Evolutionary conservation across 1,140 invertebrate genomes (phyloP).

Genomic region (Dreissena rostriformis): DNA sequence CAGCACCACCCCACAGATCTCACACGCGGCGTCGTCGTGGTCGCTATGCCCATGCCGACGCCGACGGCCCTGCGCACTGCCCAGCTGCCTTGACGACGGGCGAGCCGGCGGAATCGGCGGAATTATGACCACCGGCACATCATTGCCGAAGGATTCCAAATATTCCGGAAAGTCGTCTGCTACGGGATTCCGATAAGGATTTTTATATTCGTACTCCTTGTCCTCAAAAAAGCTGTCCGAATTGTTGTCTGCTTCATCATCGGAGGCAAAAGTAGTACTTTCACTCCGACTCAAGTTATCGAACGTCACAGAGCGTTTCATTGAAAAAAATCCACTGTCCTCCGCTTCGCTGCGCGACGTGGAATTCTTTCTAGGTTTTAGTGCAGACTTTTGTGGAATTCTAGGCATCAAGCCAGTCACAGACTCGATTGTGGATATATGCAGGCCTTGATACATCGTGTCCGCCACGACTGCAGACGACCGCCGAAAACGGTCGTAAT

Average conservation of each 20-base stretch:
- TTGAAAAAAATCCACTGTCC: constrained; percentile 45
- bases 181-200: too few relatives aligned
- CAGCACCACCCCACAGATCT: constrained; percentile 43
- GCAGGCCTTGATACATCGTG: constrained; percentile 17
- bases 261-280: constrained; percentile 22
- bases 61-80: background rate
- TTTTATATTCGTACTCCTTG: too few relatives aligned
- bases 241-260: constrained; percentile 35
- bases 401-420: background rate
- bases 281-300: constrained; percentile 49
- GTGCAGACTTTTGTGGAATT: constrained; percentile 22
- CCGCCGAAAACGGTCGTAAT: constrained; percentile 28
- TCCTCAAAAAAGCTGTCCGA: constrained; percentile 23
- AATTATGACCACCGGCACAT: background rate
- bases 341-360: constrained; percentile 45
- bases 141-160: constrained; percentile 36
- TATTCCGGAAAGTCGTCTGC: constrained; percentile 41
- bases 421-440: constrained; percentile 48
- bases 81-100: background rate
- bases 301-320: constrained; percentile 52
- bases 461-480: constrained; percentile 48
- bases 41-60: background rate
- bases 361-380: constrained; percentile 28
- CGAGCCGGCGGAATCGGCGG: background rate
- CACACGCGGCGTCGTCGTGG: constrained; percentile 24